phyloP scores from a whole-genome alignment of 2,888 invertebrate species.

The Campopleginae sp. region DNA sequence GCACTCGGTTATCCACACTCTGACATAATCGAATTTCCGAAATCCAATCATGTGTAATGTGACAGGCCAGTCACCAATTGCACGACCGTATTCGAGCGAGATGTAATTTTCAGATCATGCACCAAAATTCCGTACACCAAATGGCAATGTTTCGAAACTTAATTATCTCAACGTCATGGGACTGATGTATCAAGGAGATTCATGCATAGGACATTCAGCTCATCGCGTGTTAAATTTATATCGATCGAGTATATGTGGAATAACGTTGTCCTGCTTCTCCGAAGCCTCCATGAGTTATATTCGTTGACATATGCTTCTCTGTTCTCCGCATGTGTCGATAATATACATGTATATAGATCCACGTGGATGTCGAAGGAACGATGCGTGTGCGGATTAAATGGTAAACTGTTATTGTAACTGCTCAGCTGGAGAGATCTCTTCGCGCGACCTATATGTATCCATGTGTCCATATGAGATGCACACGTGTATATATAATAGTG shows the following conservation, averaged over 20 bases:
- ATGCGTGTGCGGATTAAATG: slow-evolving; percentile 72
- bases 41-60: not conserved
- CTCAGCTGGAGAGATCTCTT: slow-evolving; percentile 41
- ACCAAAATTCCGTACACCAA: slow-evolving; percentile 9
- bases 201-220: slow-evolving; percentile 43
- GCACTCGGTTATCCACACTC: not conserved
- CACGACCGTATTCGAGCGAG: not conserved
- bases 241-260: slow-evolving; percentile 12
- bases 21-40: not conserved
- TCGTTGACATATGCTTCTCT: slow-evolving; percentile 68
- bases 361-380: slow-evolving; percentile 63
- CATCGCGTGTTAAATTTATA: slow-evolving; percentile 41
- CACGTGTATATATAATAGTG: slow-evolving; percentile 5
- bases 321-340: slow-evolving; percentile 1
- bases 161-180: slow-evolving; percentile 54
- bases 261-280: slow-evolving; percentile 26
- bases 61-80: not conserved
- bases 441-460: not conserved
- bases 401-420: slow-evolving; percentile 75
- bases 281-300: slow-evolving; percentile 74
- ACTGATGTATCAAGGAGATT: slow-evolving; percentile 38
- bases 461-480: slow-evolving; percentile 18
- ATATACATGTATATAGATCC: not conserved
- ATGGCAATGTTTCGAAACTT: slow-evolving; percentile 40
- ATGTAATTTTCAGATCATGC: not conserved